Evolutionary conservation across 2,113 vertebrate species (phyloP).

Genomic region (Rhinolophus ferrumequinum): DNA sequence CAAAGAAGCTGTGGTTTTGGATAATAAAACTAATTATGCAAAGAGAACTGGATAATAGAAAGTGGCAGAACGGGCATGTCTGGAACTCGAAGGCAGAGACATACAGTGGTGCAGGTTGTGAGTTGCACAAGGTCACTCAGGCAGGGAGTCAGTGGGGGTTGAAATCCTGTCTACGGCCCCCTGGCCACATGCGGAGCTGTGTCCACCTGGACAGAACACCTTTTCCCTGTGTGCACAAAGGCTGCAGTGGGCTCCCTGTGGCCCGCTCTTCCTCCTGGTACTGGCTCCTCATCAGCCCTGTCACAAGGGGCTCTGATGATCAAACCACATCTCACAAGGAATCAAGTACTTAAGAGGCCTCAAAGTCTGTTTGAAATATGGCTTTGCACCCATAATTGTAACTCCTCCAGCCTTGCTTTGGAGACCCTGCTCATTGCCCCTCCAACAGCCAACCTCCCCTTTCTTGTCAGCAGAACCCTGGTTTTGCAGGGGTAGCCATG

Average conservation of each 20-base stretch:
- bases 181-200: background rate
- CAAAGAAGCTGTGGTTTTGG: background rate
- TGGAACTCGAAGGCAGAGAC: too few relatives aligned
- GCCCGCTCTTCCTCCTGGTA: accelerated
- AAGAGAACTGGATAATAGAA: background rate
- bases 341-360: background rate
- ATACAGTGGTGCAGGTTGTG: background rate
- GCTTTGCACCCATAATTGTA: background rate
- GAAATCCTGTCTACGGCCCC: background rate
- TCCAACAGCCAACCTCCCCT: background rate
- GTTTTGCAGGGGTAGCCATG: background rate
- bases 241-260: too few relatives aligned
- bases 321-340: background rate
- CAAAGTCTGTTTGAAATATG: background rate
- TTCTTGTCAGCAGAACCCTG: background rate
- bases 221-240: background rate
- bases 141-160: background rate
- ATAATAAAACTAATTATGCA: background rate
- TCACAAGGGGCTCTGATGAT: background rate
- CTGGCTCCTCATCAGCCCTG: background rate
- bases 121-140: background rate
- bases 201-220: too few relatives aligned
- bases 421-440: background rate
- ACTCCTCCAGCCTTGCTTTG: background rate
- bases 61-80: background rate